phyloP scores from a whole-genome alignment of 2,113 vertebrate species.

The Thalassarche chlororhynchos region DNA sequence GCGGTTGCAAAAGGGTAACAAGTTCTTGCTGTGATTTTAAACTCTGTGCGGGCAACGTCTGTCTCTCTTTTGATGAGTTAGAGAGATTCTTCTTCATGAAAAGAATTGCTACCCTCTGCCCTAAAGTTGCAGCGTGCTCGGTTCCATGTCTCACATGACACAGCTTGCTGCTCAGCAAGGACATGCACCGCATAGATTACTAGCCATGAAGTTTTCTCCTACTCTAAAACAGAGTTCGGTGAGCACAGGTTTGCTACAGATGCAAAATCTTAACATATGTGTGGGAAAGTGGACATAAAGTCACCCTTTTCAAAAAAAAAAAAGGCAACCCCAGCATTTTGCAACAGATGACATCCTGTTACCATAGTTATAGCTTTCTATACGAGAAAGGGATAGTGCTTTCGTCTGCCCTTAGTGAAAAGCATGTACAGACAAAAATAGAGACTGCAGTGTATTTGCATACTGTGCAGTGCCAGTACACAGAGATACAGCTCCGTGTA shows the following conservation, averaged over 20 bases:
- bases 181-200: neutral
- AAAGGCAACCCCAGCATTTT: neutral
- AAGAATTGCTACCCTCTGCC: neutral
- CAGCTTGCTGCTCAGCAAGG: neutral
- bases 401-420: neutral
- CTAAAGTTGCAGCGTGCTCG: neutral
- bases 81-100: neutral
- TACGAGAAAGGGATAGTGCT: neutral
- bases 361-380: neutral
- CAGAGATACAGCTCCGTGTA: neutral
- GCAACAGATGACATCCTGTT: neutral
- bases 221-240: neutral
- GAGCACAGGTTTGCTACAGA: neutral
- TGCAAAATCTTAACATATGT: neutral
- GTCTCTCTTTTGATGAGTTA: neutral
- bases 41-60: neutral
- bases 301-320: neutral
- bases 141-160: neutral
- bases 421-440: neutral
- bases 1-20: constrained; percentile 1
- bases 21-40: constrained; percentile 46
- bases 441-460: neutral
- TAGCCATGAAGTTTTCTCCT: neutral
- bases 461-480: neutral
- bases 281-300: neutral